Base-by-base conservation (phyloP, 2,797 vertebrate genomes). In the Propithecus deckenii region DNA sequence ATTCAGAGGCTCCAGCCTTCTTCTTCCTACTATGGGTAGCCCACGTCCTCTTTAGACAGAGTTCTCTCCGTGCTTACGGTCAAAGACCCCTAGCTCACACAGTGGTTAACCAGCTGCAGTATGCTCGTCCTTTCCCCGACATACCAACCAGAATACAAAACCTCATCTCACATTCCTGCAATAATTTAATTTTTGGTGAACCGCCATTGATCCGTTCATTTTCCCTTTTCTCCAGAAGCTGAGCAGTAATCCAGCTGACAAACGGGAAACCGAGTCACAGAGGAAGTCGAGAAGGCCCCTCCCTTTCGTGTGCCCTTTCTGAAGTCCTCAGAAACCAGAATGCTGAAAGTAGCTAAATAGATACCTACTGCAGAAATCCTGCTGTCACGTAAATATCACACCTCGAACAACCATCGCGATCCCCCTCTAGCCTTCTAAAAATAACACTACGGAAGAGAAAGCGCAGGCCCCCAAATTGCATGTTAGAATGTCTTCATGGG, bases 91-190 rank as follows among this genome's bases (percentile, higher is more conserved):
- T 1, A 38, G 6, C 46, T 55, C 43, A 12, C 12, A 5, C 18
- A 4, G 10, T 0, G 22, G 38, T 23, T 10, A 17, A 5, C 25
- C 25, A 38, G 1, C 43, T 0, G 5, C 18, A 10, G 4, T 2
- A 48, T 1, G 2, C 9, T 41, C n/a, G 17, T 5, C 12, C 4
- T 9, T 7, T n/a, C n/a, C 28, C 38, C 80, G 41, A 35, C 5
- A 7, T 23, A 22, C 32, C 43, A 22, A 13, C 6, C 1, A 30
- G 30, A 30, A 0, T 0, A 18, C 2, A 3, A 20, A 46, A 28
- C 2, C 38, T 10, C 4, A 1, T 38, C 59, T 89, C 32, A 12
- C 1, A 1, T 22, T 3, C 57, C 48, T 18, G 25, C 3, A 46
- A 15, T 52, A 2, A 65, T 6, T 25, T 48, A 32, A 43, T 13